Evolutionary conservation across 1,140 invertebrate genomes (phyloP).

Genomic region (Drosophila repletoides): DNA sequence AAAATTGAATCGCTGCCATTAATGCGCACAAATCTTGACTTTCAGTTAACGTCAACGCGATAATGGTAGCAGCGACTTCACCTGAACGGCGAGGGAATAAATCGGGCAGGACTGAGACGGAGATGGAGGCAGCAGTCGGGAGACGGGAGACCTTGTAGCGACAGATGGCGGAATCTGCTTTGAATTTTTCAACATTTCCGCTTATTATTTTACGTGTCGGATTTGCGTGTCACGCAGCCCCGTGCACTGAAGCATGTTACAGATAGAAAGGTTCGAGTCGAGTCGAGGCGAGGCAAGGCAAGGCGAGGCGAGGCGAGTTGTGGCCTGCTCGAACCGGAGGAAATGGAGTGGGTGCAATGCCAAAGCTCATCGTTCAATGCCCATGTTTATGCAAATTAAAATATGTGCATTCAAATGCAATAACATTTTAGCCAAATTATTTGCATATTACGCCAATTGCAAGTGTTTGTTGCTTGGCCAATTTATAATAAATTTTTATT

Average conservation of each 20-base stretch:
- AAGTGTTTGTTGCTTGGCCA: constrained; percentile 14
- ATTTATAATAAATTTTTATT: constrained; percentile 53
- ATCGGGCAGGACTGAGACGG: neutral
- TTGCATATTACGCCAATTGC: constrained; percentile 56
- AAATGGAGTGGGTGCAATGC: neutral
- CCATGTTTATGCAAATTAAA: constrained; percentile 67
- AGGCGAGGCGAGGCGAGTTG: neutral
- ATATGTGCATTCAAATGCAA: constrained; percentile 67
- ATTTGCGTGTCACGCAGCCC: constrained; percentile 66
- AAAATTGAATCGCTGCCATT: constrained; percentile 75
- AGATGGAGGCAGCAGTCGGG: neutral
- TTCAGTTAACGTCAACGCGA: constrained; percentile 68
- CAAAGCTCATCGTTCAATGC: neutral
- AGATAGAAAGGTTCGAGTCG: neutral
- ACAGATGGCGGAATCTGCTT: constrained; percentile 57
- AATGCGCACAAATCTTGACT: constrained; percentile 78
- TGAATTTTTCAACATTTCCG: constrained; percentile 81
- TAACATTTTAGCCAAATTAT: constrained; percentile 62
- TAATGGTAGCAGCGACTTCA: constrained; percentile 49
- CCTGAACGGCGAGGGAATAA: neutral
- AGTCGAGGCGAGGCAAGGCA: neutral
- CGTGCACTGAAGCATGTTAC: constrained; percentile 30
- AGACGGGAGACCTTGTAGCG: constrained; percentile 1
- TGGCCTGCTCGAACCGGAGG: neutral
- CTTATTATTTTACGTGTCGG: constrained; percentile 79